Percentiles rank a stretch among this genome's conserved stretches.
Conservation (phyloP, 1,140 invertebrate species). For the Drosophila sp. region DNA sequence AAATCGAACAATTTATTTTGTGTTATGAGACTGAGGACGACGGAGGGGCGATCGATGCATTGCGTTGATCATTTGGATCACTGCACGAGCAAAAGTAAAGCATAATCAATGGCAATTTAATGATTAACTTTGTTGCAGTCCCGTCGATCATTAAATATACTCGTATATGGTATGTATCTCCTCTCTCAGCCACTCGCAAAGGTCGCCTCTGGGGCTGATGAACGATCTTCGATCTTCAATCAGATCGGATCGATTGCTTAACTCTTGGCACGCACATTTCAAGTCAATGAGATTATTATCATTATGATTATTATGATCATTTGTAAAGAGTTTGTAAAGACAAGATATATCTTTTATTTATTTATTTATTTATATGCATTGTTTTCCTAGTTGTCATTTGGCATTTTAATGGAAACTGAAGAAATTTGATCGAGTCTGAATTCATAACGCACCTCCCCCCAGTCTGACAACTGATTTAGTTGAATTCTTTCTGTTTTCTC, state of each 20-base stretch:
- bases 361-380: slow-evolving; percentile 72
- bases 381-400: slow-evolving; percentile 66
- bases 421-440: slow-evolving; percentile 80
- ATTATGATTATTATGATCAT: not conserved
- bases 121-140: slow-evolving; percentile 69
- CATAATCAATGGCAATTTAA: slow-evolving; percentile 81
- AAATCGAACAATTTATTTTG: slow-evolving; percentile 54
- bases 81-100: slow-evolving; percentile 45
- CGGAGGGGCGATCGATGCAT: slow-evolving; percentile 25
- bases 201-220: slow-evolving; percentile 31
- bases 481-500: slow-evolving; percentile 35
- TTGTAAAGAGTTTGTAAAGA: not conserved
- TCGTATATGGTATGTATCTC: no score
- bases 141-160: slow-evolving; percentile 65
- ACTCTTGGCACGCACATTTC: slow-evolving; percentile 1
- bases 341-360: slow-evolving; percentile 14
- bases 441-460: slow-evolving; percentile 59
- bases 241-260: slow-evolving; percentile 10
- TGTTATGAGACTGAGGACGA: slow-evolving; percentile 7
- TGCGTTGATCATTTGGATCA: slow-evolving; percentile 34
- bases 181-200: slow-evolving; percentile 28
- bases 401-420: slow-evolving; percentile 75
- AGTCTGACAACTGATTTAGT: slow-evolving; percentile 44
- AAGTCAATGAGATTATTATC: not conserved
- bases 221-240: slow-evolving; percentile 15